Evolutionary conservation across 1,140 invertebrate genomes (phyloP), one percentile per base, ranked within the genome.

Genomic region (Leguminivora glycinivorella): DNA sequence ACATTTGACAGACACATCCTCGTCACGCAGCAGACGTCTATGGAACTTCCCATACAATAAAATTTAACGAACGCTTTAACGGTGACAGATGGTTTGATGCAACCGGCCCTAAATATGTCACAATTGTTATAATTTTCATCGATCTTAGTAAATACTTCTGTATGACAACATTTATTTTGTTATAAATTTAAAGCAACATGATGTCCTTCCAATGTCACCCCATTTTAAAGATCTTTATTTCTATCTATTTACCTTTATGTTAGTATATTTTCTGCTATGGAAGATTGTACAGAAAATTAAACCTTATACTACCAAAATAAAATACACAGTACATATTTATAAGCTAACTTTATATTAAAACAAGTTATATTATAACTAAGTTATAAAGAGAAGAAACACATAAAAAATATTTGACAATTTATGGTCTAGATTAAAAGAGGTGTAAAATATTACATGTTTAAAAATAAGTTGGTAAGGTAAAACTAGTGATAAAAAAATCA

Each of bases 261-360:
- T 63, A 63, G 5, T 31, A 29, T 17, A 63, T 14, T 29, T 31
- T 31, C 58, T 63, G 58, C 26, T 63, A 34, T 29, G 58, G 58
- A 63, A 63, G 58, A 17, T 63, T 63, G 26, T 29, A 29, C 9
- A n/a, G 26, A n/a, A 26, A 26, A 63, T 17, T 63, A 31, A 63
- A 63, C 3, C 5, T 63, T 31, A 26, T 17, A 29, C 31, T 14
- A 63, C 26, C 58, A 31, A 17, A 17, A 52, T n/a, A n/a, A 22
- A 29, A n/a, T 26, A 9, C 12, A 12, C 1, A 1, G n/a, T 63
- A 14, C 25, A 17, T 29, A 29, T 29, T 1, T 60, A 7, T 34
- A 9, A 29, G 7, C 24, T 63, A 31, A 29, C 14, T 29, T 29
- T n/a, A 1, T 24, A 29, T 29, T 29, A 26, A 24, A 26, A 17